Evolutionary conservation across 2,113 vertebrate species (phyloP), one percentile per base, ranked within the genome.

Genomic region (Urocolius indicus): DNA sequence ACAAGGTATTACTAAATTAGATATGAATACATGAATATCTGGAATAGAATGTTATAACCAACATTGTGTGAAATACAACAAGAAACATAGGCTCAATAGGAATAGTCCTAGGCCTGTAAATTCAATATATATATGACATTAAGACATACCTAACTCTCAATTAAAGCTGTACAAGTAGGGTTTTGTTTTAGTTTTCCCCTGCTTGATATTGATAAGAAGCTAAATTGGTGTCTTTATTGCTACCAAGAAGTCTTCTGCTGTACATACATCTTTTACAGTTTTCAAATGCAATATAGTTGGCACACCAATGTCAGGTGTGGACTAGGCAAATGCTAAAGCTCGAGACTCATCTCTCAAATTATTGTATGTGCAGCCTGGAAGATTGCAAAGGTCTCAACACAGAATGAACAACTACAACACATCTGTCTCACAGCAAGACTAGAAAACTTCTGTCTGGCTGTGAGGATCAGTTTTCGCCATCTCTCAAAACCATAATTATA

Each of bases 401-500:
- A 76, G 32, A 51, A 26, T 1, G 1, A 49, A 20, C 55, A 87
- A 62, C 51, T 94, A 87, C 36, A 69, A 10, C 62, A 69, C 73
- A 94, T 77, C 76, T 87, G 77, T 68, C 89, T 77, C 55, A n/a
- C 51, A 89, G 69, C 32, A 82, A 76, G 81, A 19, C 48, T 69
- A 26, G 46, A 96, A 65, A 32, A 36, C 58, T 89, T 84, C 81
- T 87, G 19, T 36, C 63, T 89, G 63, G 23, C 87, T 95, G 68
- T 38, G 58, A 17, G 36, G 66, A 75, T 68, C 48, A 34, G 49
- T 90, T 90, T 82, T 69, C 84, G 54, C 59, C 59, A 29, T 93
- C 48, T 89, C 71, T 75, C 52, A 79, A 91, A 95, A 66, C 68
- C 63, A 20, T 92, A 95, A 94, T 66, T 92, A 38, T 29, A 83